phyloP scores from a whole-genome alignment of 1,140 invertebrate species.

The Aleiodes sp. region DNA sequence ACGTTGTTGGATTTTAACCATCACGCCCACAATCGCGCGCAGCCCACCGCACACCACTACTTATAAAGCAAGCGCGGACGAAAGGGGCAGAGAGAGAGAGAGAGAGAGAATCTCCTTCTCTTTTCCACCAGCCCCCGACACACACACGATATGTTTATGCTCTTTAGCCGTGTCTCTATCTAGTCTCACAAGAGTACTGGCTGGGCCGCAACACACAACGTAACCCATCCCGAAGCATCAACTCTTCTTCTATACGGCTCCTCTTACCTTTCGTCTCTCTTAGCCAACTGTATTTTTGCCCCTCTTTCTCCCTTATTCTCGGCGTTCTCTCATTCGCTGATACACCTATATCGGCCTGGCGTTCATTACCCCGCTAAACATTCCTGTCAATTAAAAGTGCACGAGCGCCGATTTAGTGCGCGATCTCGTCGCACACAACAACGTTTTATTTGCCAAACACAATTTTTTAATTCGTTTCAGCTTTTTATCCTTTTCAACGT shows the following conservation, averaged over 20 bases:
- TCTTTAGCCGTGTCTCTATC: constrained; percentile 61
- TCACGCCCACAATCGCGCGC: constrained; percentile 54
- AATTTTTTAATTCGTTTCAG: neutral
- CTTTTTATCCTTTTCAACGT: neutral
- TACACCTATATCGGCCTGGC: constrained; percentile 32
- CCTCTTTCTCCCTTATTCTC: constrained; percentile 33
- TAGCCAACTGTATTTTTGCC: constrained; percentile 39
- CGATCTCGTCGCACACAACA: constrained; percentile 23
- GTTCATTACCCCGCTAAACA: constrained; percentile 64
- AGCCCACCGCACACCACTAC: no score
- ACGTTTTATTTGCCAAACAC: neutral
- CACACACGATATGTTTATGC: constrained; percentile 56
- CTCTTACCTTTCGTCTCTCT: constrained; percentile 26
- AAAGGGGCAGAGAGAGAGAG: no score
- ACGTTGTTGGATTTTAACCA: constrained; percentile 31
- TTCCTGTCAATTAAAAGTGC: constrained; percentile 66
- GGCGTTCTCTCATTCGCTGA: constrained; percentile 8
- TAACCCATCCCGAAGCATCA: neutral
- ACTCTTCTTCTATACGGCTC: constrained; percentile 38
- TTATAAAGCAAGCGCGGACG: no score
- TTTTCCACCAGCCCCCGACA: constrained; percentile 35
- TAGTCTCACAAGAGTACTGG: constrained; percentile 49
- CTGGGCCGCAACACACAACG: neutral
- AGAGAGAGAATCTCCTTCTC: no score
- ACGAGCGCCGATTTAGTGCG: constrained; percentile 57